Evolutionary conservation across 1,140 invertebrate genomes (phyloP), one percentile per base, ranked within the genome.

Genomic region (Scaptodrosophila lebanonensis): DNA sequence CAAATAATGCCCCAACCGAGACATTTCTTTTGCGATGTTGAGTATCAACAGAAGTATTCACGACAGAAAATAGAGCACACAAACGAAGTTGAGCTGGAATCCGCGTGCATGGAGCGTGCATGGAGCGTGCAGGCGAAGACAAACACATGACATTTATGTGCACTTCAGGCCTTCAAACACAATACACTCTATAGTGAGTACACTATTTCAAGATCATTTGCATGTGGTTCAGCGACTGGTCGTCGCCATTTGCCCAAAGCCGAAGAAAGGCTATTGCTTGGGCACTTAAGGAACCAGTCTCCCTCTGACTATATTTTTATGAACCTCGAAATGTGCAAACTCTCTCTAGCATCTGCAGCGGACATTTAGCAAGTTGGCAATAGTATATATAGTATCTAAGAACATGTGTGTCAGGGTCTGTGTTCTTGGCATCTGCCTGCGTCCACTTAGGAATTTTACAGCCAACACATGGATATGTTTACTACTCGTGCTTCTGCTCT

Each of bases 111-210:
- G 8, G 3, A 25, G n/a, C n/a, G n/a, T n/a, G n/a, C n/a, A n/a
- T n/a, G n/a, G n/a, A n/a, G 73, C 57, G 53, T 66, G 53, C 56
- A 69, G 75, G 75, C 75, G 75, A 66, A 82, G 75, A 79, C 75
- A 79, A 82, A 56, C 57, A 45, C 77, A 82, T 77, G 73, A 77
- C 75, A 82, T 77, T 77, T 69, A 77, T 77, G 73, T 79, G 68
- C 64, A 66, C 3, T 25, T 3, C 8, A 25, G 3, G 8, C 3
- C 22, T 4, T 25, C 22, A 25, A 25, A 25, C 8, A 8, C 22
- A 8, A 25, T n/a, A n/a, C n/a, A n/a, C n/a, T n/a, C n/a, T n/a
- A n/a, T n/a, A n/a, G 59, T 35, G 49, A 25, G 3, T 3, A 9
- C 3, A 33, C 6, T 42, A 57, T 64, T 79, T 79, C 75, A 79